phyloP scores from a whole-genome alignment of 2,113 vertebrate species.

The Rhinopomastus cyanomelas region DNA sequence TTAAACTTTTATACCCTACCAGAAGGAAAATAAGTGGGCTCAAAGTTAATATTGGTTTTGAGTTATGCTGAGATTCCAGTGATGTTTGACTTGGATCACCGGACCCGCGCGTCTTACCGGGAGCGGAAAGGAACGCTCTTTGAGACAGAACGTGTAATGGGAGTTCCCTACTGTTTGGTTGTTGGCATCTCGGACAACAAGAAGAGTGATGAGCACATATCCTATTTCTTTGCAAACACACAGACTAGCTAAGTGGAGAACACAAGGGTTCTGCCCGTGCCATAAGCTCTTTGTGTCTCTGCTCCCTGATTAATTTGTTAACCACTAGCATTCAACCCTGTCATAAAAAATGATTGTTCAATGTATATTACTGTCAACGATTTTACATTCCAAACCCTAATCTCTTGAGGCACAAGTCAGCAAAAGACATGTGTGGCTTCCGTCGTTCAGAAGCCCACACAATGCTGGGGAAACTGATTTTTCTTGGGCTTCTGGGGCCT shows the following conservation, averaged over 20 bases:
- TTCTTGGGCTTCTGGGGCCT: background rate
- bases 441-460: background rate
- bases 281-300: background rate
- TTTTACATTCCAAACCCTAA: slow-evolving; percentile 48
- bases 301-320: slow-evolving; percentile 42
- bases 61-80: slow-evolving; percentile 82
- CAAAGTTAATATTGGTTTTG: slow-evolving; percentile 82
- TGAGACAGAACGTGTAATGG: slow-evolving; percentile 64
- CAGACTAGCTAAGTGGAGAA: background rate
- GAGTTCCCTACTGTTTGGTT: slow-evolving; percentile 78
- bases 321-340: background rate
- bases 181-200: slow-evolving; percentile 67
- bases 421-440: slow-evolving; percentile 24
- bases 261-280: background rate
- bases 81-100: slow-evolving; percentile 82
- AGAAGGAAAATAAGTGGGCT: slow-evolving; percentile 76
- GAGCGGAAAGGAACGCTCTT: slow-evolving; percentile 72
- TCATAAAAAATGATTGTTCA: slow-evolving; percentile 49
- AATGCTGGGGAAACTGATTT: background rate
- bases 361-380: slow-evolving; percentile 22
- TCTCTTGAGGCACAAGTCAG: slow-evolving; percentile 23
- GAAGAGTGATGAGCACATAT: slow-evolving; percentile 66
- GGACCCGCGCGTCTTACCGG: slow-evolving; percentile 54
- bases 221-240: slow-evolving; percentile 35
- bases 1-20: slow-evolving; percentile 74